Evolutionary conservation across 2,888 invertebrate species (phyloP).

Genomic region (Sinodicranocentrus sp.): DNA sequence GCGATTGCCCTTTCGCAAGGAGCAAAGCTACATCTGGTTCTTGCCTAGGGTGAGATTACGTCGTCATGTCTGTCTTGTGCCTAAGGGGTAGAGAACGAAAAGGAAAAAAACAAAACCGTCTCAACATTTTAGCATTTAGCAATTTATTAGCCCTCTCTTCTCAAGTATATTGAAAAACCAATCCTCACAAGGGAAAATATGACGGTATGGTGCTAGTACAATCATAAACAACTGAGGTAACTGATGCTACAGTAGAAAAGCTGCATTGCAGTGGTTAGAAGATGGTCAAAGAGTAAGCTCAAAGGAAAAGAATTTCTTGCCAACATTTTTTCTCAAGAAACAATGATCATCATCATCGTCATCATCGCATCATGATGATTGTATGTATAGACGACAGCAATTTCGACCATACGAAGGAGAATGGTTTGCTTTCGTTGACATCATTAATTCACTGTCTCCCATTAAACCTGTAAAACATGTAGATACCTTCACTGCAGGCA

Average conservation of each 20-base stretch:
- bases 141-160: conserved; percentile 34
- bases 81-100: conserved; percentile 23
- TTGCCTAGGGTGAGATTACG: conserved; percentile 25
- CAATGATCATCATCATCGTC: conserved; percentile 24
- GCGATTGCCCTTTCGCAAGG: conserved; percentile 17
- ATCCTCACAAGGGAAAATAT: background rate
- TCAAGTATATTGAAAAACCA: conserved; percentile 10
- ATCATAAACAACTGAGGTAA: background rate
- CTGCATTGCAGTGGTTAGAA: conserved; percentile 43
- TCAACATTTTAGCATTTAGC: conserved; percentile 33
- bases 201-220: too few species aligned
- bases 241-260: background rate
- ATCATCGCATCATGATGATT: conserved; percentile 35
- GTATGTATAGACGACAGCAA: background rate
- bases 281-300: conserved; percentile 29
- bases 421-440: conserved; percentile 59
- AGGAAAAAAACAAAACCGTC: conserved; percentile 35
- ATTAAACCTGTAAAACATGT: conserved; percentile 53
- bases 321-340: conserved; percentile 15
- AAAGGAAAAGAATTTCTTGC: conserved; percentile 17
- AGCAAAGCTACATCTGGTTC: conserved; percentile 33
- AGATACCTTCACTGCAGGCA: background rate
- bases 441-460: conserved; percentile 42
- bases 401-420: conserved; percentile 22
- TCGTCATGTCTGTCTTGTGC: conserved; percentile 18